Percentiles rank a stretch among this genome's conserved stretches.
Conservation (phyloP, 2,797 vertebrate genomes). For the Heliangelus exortis region DNA sequence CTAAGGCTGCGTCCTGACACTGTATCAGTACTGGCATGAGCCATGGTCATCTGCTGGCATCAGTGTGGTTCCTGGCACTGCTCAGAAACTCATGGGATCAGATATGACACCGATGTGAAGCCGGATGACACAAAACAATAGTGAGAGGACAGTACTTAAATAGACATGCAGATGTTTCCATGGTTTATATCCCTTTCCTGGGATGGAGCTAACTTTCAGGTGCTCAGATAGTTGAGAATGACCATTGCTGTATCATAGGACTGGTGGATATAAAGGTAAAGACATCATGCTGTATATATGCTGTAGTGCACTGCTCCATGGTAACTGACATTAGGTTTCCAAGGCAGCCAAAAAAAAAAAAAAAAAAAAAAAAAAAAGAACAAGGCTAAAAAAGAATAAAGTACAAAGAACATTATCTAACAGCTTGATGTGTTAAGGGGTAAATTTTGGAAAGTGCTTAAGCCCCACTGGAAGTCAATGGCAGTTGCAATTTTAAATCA, state of each 20-base stretch:
- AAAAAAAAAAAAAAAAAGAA: not conserved
- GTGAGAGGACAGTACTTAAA: not conserved
- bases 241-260: not conserved
- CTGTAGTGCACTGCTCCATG: constrained; percentile 12
- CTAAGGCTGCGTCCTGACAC: not conserved
- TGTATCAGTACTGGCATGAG: not conserved
- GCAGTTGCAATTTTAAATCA: constrained; percentile 18
- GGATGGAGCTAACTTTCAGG: not conserved
- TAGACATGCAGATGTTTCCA: fast-evolving
- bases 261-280: not conserved
- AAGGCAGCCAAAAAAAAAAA: constrained; percentile 44
- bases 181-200: not conserved
- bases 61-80: not conserved
- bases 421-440: not conserved
- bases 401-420: not conserved
- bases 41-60: not conserved
- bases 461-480: not conserved
- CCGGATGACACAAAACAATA: not conserved
- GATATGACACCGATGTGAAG: not conserved
- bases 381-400: not conserved
- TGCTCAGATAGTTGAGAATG: not conserved
- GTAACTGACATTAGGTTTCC: constrained; percentile 61
- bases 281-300: not conserved
- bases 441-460: constrained; percentile 17
- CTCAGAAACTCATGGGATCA: not conserved